Evolutionary conservation across 1,140 invertebrate genomes (phyloP).

Genomic region (Micrasema minimum): DNA sequence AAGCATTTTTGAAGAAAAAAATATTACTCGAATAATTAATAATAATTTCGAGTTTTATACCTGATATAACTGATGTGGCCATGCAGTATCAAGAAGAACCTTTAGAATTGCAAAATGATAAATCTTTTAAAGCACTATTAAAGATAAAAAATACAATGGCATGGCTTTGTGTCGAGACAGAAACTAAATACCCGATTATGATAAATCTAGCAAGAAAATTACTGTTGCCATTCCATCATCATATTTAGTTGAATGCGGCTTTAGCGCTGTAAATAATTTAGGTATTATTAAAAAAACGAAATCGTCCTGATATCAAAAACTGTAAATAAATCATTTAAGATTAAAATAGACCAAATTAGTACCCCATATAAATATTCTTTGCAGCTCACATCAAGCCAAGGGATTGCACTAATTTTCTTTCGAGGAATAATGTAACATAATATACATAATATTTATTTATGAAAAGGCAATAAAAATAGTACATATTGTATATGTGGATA

Average conservation of each 20-base stretch:
- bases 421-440: neutral
- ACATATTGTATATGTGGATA: neutral
- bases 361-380: neutral
- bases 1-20: constrained; percentile 8
- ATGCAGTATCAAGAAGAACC: no score
- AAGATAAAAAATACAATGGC: constrained; percentile 29
- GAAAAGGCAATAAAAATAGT: neutral
- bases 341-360: neutral
- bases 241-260: constrained; percentile 10
- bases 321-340: no score
- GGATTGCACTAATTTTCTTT: neutral
- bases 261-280: no score
- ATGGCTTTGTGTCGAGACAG: constrained; percentile 22
- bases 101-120: constrained; percentile 26
- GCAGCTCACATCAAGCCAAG: neutral
- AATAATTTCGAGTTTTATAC: no score
- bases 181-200: neutral
- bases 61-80: no score
- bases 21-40: no score
- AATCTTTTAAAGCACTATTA: constrained; percentile 22
- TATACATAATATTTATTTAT: constrained; percentile 4
- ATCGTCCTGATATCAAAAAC: no score
- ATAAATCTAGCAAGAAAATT: constrained; percentile 17
- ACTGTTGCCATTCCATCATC: constrained; percentile 28
- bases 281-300: no score